Conservation (phyloP, 1,140 invertebrate species). For the Magallana angulata region DNA sequence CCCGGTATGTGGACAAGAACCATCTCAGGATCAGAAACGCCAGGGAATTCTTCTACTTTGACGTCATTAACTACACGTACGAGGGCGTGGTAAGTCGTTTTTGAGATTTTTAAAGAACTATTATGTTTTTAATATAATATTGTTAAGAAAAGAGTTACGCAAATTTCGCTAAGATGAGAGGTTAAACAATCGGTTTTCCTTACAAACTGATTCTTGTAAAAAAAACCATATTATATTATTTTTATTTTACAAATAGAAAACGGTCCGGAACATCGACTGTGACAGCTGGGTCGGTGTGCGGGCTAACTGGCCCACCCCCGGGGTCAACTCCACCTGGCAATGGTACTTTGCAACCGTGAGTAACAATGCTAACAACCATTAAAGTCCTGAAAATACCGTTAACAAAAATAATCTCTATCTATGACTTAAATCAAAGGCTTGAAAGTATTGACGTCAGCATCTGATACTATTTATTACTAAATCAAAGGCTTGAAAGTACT, state of each 20-base stretch:
- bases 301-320: slow-evolving; percentile 60
- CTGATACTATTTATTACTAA: not conserved
- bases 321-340: slow-evolving; percentile 64
- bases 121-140: too few species aligned
- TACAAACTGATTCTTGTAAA: too few species aligned
- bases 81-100: slow-evolving; percentile 58
- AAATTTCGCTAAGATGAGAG: too few species aligned
- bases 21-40: slow-evolving; percentile 57
- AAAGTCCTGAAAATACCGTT: too few species aligned
- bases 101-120: too few species aligned
- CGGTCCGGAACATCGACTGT: slow-evolving; percentile 64
- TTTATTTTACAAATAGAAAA: slow-evolving; percentile 55
- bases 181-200: too few species aligned
- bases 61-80: slow-evolving; percentile 55
- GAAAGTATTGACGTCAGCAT: too few species aligned
- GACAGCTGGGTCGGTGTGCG: slow-evolving; percentile 65
- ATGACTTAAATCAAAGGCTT: too few species aligned
- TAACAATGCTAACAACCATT: not conserved
- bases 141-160: too few species aligned
- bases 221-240: too few species aligned
- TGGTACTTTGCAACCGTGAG: slow-evolving; percentile 71
- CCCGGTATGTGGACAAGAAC: slow-evolving; percentile 32
- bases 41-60: slow-evolving; percentile 63
- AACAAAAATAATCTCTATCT: too few species aligned
- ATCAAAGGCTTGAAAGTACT: not conserved